Evolutionary conservation across 1,140 invertebrate species (phyloP), one percentile per base, ranked within the genome.

Genomic region (Pectinophora gossypiella): DNA sequence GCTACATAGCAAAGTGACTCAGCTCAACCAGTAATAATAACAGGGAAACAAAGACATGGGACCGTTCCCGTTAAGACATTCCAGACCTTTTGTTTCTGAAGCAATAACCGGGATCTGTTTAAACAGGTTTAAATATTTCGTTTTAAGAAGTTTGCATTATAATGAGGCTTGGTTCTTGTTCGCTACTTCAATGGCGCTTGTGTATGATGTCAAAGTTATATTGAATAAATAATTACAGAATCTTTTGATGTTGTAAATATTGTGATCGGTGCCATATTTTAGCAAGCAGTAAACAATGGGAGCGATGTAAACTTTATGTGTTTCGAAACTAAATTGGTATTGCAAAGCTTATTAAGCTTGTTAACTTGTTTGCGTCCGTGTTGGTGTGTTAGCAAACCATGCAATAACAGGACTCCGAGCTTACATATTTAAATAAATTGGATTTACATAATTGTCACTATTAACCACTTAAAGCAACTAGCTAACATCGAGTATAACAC

Each of bases 1-100:
- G 40, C 56, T n/a, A n/a, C n/a, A n/a, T n/a, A n/a, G n/a, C n/a
- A n/a, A n/a, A 54, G 61, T 83, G 76, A 78, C 59, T 82, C 79
- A 82, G 45, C 40, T 16, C 13, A 35, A 44, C 20, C 21, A 19
- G 19, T 13, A 20, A 22, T 32, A 32, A 32, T 9, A 32, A 32
- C 27, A 32, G 6, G 2, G 2, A 9, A 32, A 32, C 27, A 32
- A 32, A 32, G 27, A 7, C 27, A 32, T 32, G n/a, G n/a, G n/a
- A n/a, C n/a, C 27, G 9, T 22, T 12, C 19, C 20, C 48, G 48
- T 40, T 16, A 40, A 27, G 7, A 40, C 38, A 40, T 19, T 40
- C 38, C 38, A 40, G 13, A 27, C 23, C 38, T 40, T 40, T 40
- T 40, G 36, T 38, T 3, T 38, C 3, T 38, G 2, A 40, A 40